phyloP scores from a whole-genome alignment of 1,140 invertebrate species.

The Panulirus ornatus region DNA sequence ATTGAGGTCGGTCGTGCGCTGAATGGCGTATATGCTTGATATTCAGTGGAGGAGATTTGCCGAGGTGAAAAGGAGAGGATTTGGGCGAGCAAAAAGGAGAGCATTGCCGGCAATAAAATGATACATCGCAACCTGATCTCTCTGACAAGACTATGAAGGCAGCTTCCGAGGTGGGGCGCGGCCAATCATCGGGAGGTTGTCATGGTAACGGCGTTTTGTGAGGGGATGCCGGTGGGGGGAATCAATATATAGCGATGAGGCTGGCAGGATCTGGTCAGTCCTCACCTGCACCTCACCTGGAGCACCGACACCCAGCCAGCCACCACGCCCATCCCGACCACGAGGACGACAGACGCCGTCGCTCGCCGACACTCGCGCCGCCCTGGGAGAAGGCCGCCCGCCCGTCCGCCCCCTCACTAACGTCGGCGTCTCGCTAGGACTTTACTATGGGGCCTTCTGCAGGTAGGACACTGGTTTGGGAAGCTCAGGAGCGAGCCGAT shows the following conservation, averaged over 20 bases:
- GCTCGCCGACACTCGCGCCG: too few species aligned
- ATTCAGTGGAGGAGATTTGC: too few species aligned
- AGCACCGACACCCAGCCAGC: conserved; percentile 3
- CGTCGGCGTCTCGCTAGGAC: background rate
- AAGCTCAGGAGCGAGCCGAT: too few species aligned
- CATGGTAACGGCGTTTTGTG: conserved; percentile 45
- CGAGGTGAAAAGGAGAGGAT: too few species aligned
- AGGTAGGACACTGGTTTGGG: too few species aligned
- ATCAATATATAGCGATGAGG: conserved; percentile 55
- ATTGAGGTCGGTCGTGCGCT: too few species aligned
- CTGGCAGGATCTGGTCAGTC: conserved; percentile 38
- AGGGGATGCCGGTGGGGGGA: conserved; percentile 44
- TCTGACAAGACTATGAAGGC: background rate
- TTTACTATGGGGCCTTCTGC: background rate
- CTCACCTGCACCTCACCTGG: conserved; percentile 50
- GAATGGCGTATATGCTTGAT: too few species aligned
- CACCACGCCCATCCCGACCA: background rate
- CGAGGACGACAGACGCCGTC: background rate
- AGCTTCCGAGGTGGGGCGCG: conserved; percentile 21
- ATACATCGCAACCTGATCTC: too few species aligned
- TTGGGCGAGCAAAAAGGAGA: too few species aligned
- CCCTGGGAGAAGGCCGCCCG: too few species aligned
- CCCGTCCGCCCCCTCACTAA: too few species aligned
- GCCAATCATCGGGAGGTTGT: conserved; percentile 53
- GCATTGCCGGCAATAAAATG: too few species aligned